Percentiles rank a stretch among this genome's conserved stretches.
Evolutionary conservation across 30 jellyfish, hydroid and myxozoan species (phyloP).

Genomic region (Aurelia coerulea): DNA sequence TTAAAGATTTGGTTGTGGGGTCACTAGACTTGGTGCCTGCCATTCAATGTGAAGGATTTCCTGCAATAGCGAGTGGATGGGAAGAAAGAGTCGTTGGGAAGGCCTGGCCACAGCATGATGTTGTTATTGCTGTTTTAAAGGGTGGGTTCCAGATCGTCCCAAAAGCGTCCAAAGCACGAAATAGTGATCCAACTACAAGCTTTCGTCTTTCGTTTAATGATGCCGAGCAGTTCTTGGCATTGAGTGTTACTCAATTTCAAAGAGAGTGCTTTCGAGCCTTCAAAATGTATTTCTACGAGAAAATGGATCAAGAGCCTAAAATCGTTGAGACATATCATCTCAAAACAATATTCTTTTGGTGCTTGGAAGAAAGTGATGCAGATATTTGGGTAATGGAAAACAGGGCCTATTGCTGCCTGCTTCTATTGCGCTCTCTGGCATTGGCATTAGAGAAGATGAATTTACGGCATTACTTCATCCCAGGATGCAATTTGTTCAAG

Average conservation of each 20-base stretch:
- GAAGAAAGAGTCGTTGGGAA: slow-evolving; percentile 27
- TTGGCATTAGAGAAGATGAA: background rate
- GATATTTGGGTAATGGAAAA: slow-evolving; percentile 29
- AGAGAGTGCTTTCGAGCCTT: slow-evolving; percentile 40
- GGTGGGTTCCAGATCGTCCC: slow-evolving; percentile 61
- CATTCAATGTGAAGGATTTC: slow-evolving; percentile 53
- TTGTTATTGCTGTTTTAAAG: slow-evolving; percentile 1
- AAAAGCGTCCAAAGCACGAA: slow-evolving; percentile 12
- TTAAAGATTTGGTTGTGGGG: background rate
- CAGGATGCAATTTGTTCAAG: slow-evolving; percentile 40
- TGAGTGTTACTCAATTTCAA: slow-evolving; percentile 16
- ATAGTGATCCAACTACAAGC: slow-evolving; percentile 22
- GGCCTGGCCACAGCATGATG: slow-evolving; percentile 39
- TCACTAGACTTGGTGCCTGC: slow-evolving; percentile 52
- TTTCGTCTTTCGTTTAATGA: slow-evolving; percentile 35
- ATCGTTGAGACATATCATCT: slow-evolving; percentile 50
- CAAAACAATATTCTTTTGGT: slow-evolving; percentile 54
- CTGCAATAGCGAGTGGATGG: slow-evolving; percentile 30
- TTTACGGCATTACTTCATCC: slow-evolving; percentile 51
- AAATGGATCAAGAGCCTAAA: slow-evolving; percentile 42
- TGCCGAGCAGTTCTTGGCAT: slow-evolving; percentile 45
- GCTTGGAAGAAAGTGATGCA: slow-evolving; percentile 17
- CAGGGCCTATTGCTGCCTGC: slow-evolving; percentile 44
- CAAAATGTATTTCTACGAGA: slow-evolving; percentile 60
- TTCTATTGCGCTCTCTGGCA: slow-evolving; percentile 20